Conservation (phyloP, 2,113 vertebrate genomes). For the Heteronetta atricapilla region DNA sequence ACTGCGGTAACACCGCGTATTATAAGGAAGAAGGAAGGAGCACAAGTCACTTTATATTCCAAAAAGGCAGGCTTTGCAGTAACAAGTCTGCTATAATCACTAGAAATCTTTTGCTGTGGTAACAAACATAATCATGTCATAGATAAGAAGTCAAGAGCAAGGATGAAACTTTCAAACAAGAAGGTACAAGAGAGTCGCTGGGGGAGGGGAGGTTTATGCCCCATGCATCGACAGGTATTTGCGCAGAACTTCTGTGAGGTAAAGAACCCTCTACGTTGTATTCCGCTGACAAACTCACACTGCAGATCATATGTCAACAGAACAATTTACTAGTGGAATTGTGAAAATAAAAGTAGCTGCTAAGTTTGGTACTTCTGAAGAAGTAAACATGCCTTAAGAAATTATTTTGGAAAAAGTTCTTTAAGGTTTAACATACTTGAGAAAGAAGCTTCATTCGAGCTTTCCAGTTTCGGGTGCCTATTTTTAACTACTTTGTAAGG, state of each 20-base stretch:
- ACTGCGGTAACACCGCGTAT: neutral
- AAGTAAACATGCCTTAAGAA: neutral
- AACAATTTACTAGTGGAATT: neutral
- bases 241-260: neutral
- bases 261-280: neutral
- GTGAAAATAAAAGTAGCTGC: neutral
- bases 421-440: neutral
- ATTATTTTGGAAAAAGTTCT: neutral
- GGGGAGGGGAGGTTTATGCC: neutral
- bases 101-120: neutral
- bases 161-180: neutral
- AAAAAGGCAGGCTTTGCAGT: neutral
- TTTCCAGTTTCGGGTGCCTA: neutral
- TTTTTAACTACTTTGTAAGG: neutral
- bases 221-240: too few relatives aligned
- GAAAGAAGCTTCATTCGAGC: neutral
- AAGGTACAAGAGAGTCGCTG: neutral
- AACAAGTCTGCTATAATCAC: neutral
- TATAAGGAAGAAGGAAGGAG: neutral
- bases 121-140: neutral
- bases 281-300: neutral
- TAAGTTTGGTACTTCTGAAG: neutral
- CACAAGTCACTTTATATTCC: neutral
- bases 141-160: neutral
- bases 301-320: neutral